Evolutionary conservation across 2,797 vertebrate genomes (phyloP), one percentile per base, ranked within the genome.

Genomic region (Falco peregrinus): DNA sequence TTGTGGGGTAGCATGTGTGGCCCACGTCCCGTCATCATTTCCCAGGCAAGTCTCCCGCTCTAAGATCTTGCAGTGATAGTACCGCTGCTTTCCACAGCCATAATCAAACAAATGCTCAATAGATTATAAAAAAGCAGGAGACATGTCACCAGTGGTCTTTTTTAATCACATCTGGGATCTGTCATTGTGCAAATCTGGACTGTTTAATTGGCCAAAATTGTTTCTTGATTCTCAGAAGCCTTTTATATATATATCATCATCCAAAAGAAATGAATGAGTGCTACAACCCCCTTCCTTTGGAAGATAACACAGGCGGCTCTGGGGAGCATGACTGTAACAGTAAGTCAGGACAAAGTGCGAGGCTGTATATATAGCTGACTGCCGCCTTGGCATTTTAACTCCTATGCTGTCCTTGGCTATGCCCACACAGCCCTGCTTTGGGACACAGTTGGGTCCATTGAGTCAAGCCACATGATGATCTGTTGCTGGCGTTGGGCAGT

Each of bases 301-400:
- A 84, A 95, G 95, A 95, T 88, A 90, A 22, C 77, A 26, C 47
- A 18, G 88, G 77, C 74, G 88, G 71, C 94, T 69, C 85, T 90
- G 94, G 94, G 95, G 94, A 96, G 86, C 94, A 47, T 31, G 88
- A 51, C 67, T 90, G 50, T 35, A 26, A 56, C 17, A 54, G 81
- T 80, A 50, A 95, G 93, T 87, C 15, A 87, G 96, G 92, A 91
- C 96, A 96, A 93, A 92, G 92, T 92, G 88, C 71, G 29, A 95
- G 93, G 87, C 90, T 85, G 71, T 24, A 1, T 39, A 17, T 25
- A n/a, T 28, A 50, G 90, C 86, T 89, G 93, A 68, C 75, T 57
- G 92, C 84, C 90, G 75, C 82, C 77, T 33, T 76, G 87, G 56
- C 48, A 3, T 92, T 91, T 91, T 76, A 87, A 89, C 84, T 79